Evolutionary conservation across 2,113 vertebrate species (phyloP).

Genomic region (Melanocharis versteri): DNA sequence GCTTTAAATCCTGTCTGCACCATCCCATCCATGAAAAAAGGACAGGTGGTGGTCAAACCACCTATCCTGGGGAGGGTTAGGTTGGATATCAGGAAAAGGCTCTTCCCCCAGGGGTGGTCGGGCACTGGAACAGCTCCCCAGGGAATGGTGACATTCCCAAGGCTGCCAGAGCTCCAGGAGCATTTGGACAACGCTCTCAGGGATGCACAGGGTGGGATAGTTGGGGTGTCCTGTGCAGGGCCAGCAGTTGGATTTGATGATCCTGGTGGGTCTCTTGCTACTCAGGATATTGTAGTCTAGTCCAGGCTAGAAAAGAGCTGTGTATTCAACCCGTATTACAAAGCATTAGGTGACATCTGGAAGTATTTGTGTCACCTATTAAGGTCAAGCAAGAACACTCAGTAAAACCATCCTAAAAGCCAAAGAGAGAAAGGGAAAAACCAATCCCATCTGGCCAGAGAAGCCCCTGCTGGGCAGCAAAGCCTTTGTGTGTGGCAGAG

Average conservation of each 20-base stretch:
- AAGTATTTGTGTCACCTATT: not conserved
- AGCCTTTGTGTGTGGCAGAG: not conserved
- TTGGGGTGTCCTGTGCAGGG: not conserved
- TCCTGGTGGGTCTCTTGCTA: not conserved
- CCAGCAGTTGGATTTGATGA: not conserved
- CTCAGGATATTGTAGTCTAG: not conserved
- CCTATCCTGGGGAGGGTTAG: not conserved
- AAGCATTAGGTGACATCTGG: not conserved
- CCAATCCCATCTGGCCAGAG: not conserved
- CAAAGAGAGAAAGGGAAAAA: not conserved
- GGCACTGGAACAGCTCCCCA: not conserved
- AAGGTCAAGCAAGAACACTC: not conserved
- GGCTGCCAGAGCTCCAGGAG: not conserved
- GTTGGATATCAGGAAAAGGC: not conserved
- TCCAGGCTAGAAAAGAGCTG: not conserved
- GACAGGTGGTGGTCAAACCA: not conserved
- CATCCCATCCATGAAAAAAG: not conserved
- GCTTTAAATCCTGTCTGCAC: not conserved
- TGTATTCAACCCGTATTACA: not conserved
- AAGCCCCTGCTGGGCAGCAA: not conserved
- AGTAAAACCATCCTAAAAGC: not conserved
- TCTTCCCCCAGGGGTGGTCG: fast-evolving
- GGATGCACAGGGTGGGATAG: not conserved
- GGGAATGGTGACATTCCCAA: not conserved
- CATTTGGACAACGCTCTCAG: fast-evolving